Percentiles rank a stretch among this genome's conserved stretches.
These are phyloP conservation scores for Cantharis rustica DNA, from an alignment of 2,888 invertebrate genomes.

Conservation along the genomic window DNA sequence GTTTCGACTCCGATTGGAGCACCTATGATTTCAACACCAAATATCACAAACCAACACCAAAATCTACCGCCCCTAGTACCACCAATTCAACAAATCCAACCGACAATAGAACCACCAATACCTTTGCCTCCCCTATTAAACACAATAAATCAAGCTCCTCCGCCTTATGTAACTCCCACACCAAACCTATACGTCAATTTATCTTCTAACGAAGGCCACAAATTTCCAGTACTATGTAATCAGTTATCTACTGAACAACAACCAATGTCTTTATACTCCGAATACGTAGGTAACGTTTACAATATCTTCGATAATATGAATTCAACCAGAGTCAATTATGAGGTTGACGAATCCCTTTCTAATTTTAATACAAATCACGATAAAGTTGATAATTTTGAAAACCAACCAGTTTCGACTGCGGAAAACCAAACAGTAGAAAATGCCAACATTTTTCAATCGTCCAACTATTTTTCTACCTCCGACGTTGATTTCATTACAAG, in stretches of 20 bases:
- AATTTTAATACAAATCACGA: constrained; percentile 6
- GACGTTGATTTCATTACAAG: constrained; percentile 58
- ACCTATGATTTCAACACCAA: constrained; percentile 34
- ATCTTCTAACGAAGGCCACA: constrained; percentile 41
- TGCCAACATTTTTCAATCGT: constrained; percentile 61
- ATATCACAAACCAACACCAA: constrained; percentile 6
- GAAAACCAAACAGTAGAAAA: constrained; percentile 31
- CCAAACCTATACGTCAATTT: constrained; percentile 33
- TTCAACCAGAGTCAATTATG: neutral
- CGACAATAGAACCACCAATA: constrained; percentile 51
- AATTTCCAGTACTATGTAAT: constrained; percentile 52
- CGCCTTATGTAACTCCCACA: constrained; percentile 11
- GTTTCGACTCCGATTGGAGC: constrained; percentile 67
- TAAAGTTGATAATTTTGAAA: constrained; percentile 6
- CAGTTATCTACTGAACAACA: constrained; percentile 33
- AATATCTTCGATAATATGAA: neutral
- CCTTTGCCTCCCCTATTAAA: constrained; percentile 37
- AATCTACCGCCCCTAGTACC: constrained; percentile 8
- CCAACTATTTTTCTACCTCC: constrained; percentile 67
- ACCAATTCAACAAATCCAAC: constrained; percentile 45
- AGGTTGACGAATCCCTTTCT: neutral
- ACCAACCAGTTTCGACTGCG: constrained; percentile 3
- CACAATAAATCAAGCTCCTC: constrained; percentile 14
- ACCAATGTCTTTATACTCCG: constrained; percentile 57
- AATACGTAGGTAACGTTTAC: constrained; percentile 64